A percentile compares a stretch with the other conserved stretches of the same genome.
phyloP scores from a whole-genome alignment of 2,113 vertebrate species.

The Chlorocebus sabaeus region DNA sequence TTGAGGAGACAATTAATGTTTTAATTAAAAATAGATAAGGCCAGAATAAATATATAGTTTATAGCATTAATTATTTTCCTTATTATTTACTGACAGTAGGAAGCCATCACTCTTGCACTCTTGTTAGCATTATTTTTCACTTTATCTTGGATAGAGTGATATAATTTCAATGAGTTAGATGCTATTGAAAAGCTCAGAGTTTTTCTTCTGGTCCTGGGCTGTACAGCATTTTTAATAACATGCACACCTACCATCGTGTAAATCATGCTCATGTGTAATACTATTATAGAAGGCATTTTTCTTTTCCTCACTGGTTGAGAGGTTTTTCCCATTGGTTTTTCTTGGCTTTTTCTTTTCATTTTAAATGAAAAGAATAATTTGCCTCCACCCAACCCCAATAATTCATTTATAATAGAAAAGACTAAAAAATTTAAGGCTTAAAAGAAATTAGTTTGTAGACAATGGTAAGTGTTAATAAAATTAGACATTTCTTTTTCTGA shows the following conservation, averaged over 20 bases:
- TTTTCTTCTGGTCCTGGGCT: background rate
- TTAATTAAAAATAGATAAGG: conserved; percentile 49
- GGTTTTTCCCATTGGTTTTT: background rate
- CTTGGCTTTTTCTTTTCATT: conserved; percentile 33
- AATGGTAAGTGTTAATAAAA: conserved; percentile 37
- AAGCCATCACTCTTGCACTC: background rate
- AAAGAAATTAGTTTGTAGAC: conserved; percentile 23
- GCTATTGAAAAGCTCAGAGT: background rate
- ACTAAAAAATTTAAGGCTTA: background rate
- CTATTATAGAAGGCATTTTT: background rate
- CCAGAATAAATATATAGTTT: conserved; percentile 34
- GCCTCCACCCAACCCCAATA: background rate
- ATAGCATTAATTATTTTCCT: conserved; percentile 33
- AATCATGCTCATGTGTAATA: background rate
- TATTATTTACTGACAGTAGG: conserved; percentile 28
- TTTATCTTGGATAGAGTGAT: background rate
- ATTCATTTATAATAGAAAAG: conserved; percentile 23
- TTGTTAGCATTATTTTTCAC: background rate
- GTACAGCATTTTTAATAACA: conserved; percentile 14
- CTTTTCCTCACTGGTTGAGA: background rate
- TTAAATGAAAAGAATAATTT: background rate
- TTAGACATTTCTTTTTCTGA: background rate
- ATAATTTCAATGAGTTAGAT: conserved; percentile 3
- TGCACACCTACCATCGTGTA: background rate
- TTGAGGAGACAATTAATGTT: conserved; percentile 55